Percentiles rank a stretch among this genome's conserved stretches.
These are phyloP conservation scores for Pseudopipra pipra DNA, from an alignment of 2,113 vertebrate species.

Conservation along the genomic window DNA sequence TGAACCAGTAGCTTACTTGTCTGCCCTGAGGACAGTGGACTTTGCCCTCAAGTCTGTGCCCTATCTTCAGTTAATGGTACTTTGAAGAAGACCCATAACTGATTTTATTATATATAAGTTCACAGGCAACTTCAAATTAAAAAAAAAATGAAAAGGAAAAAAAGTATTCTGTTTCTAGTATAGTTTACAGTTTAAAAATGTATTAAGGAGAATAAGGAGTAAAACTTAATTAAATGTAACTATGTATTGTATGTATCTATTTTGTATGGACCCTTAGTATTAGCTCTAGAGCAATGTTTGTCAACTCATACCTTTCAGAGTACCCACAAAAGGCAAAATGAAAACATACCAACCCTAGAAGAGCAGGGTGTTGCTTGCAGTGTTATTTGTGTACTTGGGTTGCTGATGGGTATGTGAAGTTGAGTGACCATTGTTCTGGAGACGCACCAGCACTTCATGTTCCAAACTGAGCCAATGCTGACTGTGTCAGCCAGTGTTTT, in stretches of 20 bases:
- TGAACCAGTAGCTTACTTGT: neutral
- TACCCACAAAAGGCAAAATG: neutral
- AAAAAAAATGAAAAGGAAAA: neutral
- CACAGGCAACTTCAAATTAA: neutral
- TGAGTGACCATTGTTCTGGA: conserved; percentile 18
- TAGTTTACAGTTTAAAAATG: conserved; percentile 5
- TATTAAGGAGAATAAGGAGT: neutral
- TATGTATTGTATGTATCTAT: neutral
- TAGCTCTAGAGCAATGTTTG: conserved; percentile 21
- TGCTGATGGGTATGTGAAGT: neutral
- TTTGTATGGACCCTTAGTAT: neutral
- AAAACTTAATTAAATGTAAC: neutral
- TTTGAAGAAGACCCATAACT: neutral
- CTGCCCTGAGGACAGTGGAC: neutral
- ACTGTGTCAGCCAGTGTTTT: conserved; percentile 40
- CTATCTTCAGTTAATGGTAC: neutral
- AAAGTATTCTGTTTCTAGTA: neutral
- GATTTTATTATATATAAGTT: neutral
- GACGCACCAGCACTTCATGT: neutral
- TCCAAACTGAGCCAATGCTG: conserved; percentile 44
- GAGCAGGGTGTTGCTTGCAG: neutral
- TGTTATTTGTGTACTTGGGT: neutral
- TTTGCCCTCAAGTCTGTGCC: neutral
- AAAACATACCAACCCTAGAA: neutral
- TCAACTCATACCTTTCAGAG: neutral